These are phyloP conservation scores for Polymixis lichenea DNA, from an alignment of 2,888 invertebrate genomes.

Conservation along the genomic window DNA sequence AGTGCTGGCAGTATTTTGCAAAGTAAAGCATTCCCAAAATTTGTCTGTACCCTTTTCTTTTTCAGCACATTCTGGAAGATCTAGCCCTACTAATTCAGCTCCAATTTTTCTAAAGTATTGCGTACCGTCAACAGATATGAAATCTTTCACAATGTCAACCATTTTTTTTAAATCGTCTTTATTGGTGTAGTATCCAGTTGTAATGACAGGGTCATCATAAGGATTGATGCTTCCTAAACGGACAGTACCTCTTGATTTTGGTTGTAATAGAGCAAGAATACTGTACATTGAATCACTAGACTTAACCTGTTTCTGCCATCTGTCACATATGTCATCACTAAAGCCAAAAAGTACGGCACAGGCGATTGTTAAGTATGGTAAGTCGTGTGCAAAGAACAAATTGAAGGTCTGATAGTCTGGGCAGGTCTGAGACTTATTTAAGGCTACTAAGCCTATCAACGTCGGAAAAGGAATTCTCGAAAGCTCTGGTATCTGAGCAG, in stretches of 20 bases:
- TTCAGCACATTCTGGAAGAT: conserved; percentile 60
- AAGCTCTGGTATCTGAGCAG: conserved; percentile 15
- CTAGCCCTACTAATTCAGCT: conserved; percentile 61
- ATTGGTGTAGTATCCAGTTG: conserved; percentile 40
- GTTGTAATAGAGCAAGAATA: conserved; percentile 55
- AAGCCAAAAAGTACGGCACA: conserved; percentile 48
- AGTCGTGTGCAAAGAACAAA: conserved; percentile 58
- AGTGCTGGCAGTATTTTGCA: conserved; percentile 89
- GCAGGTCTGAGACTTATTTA: conserved; percentile 43
- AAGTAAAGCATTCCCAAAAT: conserved; percentile 70
- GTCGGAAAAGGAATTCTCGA: conserved; percentile 53
- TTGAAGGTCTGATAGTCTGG: conserved; percentile 52
- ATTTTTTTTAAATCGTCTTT: conserved; percentile 50
- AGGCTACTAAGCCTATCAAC: conserved; percentile 52
- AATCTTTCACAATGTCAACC: conserved; percentile 59
- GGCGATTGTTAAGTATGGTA: conserved; percentile 47
- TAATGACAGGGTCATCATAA: conserved; percentile 61
- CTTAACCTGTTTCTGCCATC: conserved; percentile 40
- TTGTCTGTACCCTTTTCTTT: conserved; percentile 48
- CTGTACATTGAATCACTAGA: conserved; percentile 54
- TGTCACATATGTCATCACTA: conserved; percentile 55
- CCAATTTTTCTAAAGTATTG: conserved; percentile 61
- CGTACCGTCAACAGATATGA: conserved; percentile 57
- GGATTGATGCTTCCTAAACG: conserved; percentile 66
- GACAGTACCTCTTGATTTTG: conserved; percentile 80